These are phyloP conservation scores for Cephalotes varians DNA, from an alignment of 2,888 invertebrate species.

Conservation along the genomic window DNA sequence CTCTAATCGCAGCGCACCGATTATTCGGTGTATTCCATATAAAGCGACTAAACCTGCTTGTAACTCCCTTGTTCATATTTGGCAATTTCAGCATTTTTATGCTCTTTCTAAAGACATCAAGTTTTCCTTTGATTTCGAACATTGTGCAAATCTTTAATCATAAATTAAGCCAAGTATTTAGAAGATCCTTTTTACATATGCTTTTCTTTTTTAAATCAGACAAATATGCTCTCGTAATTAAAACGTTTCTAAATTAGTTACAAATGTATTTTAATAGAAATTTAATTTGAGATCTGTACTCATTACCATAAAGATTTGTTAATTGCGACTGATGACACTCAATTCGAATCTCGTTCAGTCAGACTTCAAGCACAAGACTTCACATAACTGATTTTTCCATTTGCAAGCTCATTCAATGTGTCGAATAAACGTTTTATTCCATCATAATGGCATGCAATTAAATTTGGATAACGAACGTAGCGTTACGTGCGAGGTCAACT, in stretches of 20 bases:
- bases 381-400: constrained; percentile 13
- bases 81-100: constrained; percentile 44
- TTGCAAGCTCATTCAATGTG: neutral
- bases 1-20: constrained; percentile 53
- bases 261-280: constrained; percentile 4
- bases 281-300: neutral
- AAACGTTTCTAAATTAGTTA: neutral
- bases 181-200: neutral
- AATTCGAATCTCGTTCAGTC: neutral
- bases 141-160: constrained; percentile 54
- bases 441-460: constrained; percentile 44
- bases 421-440: constrained; percentile 41
- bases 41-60: constrained; percentile 52
- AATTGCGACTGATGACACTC: neutral
- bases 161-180: constrained; percentile 51
- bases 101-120: constrained; percentile 28
- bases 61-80: constrained; percentile 49
- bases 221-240: neutral
- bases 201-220: neutral
- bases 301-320: neutral
- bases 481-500: constrained; percentile 66
- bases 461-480: constrained; percentile 48
- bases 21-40: constrained; percentile 59
- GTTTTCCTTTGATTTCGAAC: constrained; percentile 33
- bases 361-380: neutral